Conservation (phyloP, 2,888 invertebrate genomes). For the Epirrita christyi region DNA sequence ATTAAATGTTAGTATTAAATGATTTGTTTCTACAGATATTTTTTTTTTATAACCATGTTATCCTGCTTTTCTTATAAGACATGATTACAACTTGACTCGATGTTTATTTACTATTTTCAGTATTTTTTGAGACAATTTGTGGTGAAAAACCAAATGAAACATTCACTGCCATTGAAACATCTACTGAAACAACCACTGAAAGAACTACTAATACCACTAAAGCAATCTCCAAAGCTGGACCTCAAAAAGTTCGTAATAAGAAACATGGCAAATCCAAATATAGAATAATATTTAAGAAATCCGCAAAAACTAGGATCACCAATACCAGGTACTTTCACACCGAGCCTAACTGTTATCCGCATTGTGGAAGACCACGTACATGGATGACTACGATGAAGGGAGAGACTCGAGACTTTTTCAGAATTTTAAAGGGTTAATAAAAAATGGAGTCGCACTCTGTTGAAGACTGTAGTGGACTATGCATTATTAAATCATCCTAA, state of each 20-base stretch:
- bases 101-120: slow-evolving; percentile 10
- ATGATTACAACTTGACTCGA: background rate
- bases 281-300: too few species aligned
- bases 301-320: too few species aligned
- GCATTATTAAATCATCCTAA: too few species aligned
- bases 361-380: slow-evolving; percentile 39
- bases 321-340: too few species aligned
- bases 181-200: slow-evolving; percentile 6
- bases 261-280: background rate
- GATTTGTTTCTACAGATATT: background rate
- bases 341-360: background rate
- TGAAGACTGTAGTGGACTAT: too few species aligned
- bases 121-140: slow-evolving; percentile 20
- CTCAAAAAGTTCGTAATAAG: background rate
- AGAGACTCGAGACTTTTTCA: slow-evolving; percentile 60
- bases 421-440: slow-evolving; percentile 39
- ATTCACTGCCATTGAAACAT: slow-evolving; percentile 6
- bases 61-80: background rate
- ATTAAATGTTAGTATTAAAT: slow-evolving; percentile 25
- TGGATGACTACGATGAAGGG: slow-evolving; percentile 57
- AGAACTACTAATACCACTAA: background rate
- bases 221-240: background rate
- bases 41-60: background rate
- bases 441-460: background rate
- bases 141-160: slow-evolving; percentile 6